Evolutionary conservation across 2,113 vertebrate genomes (phyloP).

Genomic region (Callopanchax toddi): DNA sequence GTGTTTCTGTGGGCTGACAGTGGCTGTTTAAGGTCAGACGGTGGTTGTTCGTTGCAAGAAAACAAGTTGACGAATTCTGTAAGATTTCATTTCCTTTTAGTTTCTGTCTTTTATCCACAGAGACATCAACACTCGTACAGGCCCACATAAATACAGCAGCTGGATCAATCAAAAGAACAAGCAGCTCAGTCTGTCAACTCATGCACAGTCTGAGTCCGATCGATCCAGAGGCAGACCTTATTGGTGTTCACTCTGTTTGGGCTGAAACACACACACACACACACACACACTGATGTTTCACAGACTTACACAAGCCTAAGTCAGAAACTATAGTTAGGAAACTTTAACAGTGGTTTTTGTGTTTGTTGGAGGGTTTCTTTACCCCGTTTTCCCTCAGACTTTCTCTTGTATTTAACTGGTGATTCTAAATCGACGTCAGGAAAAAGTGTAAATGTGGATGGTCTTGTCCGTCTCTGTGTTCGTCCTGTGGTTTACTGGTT

Average conservation of each 20-base stretch:
- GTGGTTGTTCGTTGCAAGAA: not conserved
- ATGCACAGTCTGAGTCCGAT: constrained; percentile 64
- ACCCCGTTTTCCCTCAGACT: too few relatives aligned
- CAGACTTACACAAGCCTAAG: constrained; percentile 13
- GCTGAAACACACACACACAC: constrained; percentile 32
- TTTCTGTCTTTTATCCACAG: constrained; percentile 21
- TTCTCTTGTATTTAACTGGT: not conserved
- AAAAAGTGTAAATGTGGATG: not conserved
- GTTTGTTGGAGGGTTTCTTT: not conserved
- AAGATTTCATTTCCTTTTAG: constrained; percentile 9
- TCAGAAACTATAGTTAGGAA: not conserved
- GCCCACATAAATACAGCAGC: constrained; percentile 39
- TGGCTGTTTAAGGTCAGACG: not conserved
- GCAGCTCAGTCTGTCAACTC: constrained; percentile 52
- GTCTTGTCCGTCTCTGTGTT: not conserved
- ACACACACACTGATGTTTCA: constrained; percentile 31
- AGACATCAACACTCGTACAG: constrained; percentile 15
- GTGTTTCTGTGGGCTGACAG: not conserved
- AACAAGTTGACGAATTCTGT: not conserved
- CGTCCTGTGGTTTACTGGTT: too few relatives aligned
- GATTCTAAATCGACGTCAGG: not conserved
- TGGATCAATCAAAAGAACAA: constrained; percentile 67
- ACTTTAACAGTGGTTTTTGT: not conserved
- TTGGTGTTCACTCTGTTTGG: constrained; percentile 65
- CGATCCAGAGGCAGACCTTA: constrained; percentile 60